Conservation (phyloP, 2,113 vertebrate genomes). For the Hipposideros armiger region DNA sequence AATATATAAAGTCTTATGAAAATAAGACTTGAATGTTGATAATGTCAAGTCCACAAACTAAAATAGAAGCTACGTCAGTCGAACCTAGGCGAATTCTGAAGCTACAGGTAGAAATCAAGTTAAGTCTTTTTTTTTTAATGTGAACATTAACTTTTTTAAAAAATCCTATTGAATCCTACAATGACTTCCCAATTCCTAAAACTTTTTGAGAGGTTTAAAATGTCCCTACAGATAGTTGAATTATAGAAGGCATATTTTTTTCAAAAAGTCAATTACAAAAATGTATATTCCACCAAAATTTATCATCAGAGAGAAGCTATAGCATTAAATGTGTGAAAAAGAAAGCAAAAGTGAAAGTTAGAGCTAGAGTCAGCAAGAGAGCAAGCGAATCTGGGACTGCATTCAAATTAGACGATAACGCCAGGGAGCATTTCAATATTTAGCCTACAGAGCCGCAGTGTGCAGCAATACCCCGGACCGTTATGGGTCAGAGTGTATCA, state of each 20-base stretch:
- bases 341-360: not conserved
- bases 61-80: not conserved
- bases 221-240: not conserved
- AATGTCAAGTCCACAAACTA: not conserved
- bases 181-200: not conserved
- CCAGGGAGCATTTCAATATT: not conserved
- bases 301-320: not conserved
- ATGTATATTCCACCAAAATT: not conserved
- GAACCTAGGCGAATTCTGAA: not conserved
- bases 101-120: not conserved
- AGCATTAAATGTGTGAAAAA: not conserved
- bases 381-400: not conserved
- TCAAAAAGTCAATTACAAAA: not conserved
- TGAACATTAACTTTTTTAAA: not conserved
- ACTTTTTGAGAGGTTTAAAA: not conserved
- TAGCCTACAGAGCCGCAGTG: not conserved
- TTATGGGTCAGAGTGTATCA: not conserved
- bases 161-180: not conserved
- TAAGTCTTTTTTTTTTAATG: not conserved
- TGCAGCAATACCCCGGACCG: not conserved
- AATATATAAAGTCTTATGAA: not conserved
- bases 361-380: not conserved
- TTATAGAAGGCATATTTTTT: not conserved
- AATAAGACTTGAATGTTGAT: not conserved
- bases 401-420: not conserved